Evolutionary conservation across 2,888 invertebrate species (phyloP), one percentile per base, ranked within the genome.

Genomic region (Cerastoderma edule): DNA sequence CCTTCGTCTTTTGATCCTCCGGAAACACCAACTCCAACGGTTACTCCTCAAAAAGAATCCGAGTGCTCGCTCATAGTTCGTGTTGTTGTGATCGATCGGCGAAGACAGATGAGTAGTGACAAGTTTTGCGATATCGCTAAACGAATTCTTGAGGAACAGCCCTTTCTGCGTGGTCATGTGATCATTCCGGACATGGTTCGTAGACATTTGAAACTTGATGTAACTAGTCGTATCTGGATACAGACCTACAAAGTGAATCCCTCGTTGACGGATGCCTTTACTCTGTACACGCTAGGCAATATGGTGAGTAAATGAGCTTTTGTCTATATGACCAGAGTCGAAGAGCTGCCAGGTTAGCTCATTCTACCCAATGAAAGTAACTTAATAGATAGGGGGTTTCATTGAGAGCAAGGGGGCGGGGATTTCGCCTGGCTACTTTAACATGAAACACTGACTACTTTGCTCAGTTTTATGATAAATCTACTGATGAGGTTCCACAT

Each of bases 151-250:
- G 69, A 75, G 30, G 83, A 88, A 50, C 88, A 88, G 72, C 83
- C 84, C 10, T 69, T 87, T 44, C 35, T 83, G 2, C 53, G 70
- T 44, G 89, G 88, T 74, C 90, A 90, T 80, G 85, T 89, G 63
- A 77, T 90, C 22, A 72, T 91, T 16, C 86, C 89, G 2, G 87
- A 88, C 57, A 67, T 87, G 44, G 72, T 91, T 57, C 72, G 91
- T 32, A 54, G 89, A 16, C 86, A 86, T 74, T 57, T 89, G 54
- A 88, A 86, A 44, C 75, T 90, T 3, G 90, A 89, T 35, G 78
- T 84, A 2, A 89, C 89, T 0, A 83, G 88, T 53, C 75, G 83
- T 32, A 84, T 89, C 1, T 89, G 87, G 87, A 70, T 90, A 57
- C 85, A 89, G 80, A 85, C 85, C 16, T 82, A 81, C 19, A 80